Base-by-base conservation (phyloP, 92 coral and sea anemone species). In the Palythoa grandiflora region DNA sequence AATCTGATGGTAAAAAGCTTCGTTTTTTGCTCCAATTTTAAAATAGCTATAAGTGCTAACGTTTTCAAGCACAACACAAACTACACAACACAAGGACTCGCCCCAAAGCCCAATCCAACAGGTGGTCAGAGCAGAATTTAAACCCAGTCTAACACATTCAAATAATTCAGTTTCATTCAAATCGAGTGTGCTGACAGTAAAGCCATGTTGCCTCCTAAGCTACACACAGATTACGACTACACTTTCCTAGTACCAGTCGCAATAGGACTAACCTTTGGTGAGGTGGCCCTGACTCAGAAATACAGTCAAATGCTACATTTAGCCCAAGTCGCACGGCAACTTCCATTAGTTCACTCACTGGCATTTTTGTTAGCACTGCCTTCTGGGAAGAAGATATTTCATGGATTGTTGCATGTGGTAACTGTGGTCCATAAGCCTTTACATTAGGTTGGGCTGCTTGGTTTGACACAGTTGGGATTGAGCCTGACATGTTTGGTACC, bases 281-380 rank as follows among this genome's bases (percentile, higher is more conserved):
- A 10, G 83, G 76, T 66, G 91, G 88, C n/a, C 96, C 98, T 13
- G 87, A 75, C 21, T 89, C 91, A 11, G 94, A 83, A 19, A 87
- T 35, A 13, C 80, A 80, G 15, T 89, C 93, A 91, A 95, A 95
- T 20, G 75, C 73, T 44, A 89, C 92, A 35, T 78, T 89, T 8
- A 93, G 35, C 1, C 94, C 96, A 93, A 95, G 94, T 36, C 93
- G 91, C 92, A 93, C 90, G 20, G 91, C 68, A 15, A 93, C 87
- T 55, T 95, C 96, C 93, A 89, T 89, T 68, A 95, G 83, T 59
- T 93, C 98, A 88, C 96, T 93, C 50, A 95, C 73, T 6, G 96
- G 78, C 55, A 90, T 87, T 89, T 95, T 95, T 15, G 92, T 66
- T n/a, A 73, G 54, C 14, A 93, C 90, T 57, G 55, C 36, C 6